Evolutionary conservation across 2,113 vertebrate species (phyloP), one percentile per base, ranked within the genome.

Genomic region (Ceyx melanurus): DNA sequence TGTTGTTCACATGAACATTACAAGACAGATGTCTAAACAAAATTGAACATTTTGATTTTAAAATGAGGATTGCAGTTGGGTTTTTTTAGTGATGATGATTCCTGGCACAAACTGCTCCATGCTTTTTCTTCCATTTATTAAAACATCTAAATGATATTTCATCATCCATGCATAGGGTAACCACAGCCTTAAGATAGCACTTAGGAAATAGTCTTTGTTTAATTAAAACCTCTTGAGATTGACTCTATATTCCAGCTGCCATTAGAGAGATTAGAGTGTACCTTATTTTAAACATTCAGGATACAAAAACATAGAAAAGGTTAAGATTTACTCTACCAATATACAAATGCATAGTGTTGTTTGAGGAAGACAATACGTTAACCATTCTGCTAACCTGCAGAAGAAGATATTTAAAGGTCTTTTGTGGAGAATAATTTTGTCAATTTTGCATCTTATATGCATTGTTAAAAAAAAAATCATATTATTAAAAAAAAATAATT

Each of bases 311-410:
- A 5, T 45, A 20, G 14, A 28, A 80, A 90, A 87, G 73, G 72
- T 48, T 48, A 85, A 90, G 73, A 89, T 53, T 89, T 84, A 88
- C 25, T 75, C 68, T 67, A 50, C 87, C 57, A n/a, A 93, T 92
- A 57, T 16, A 56, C 13, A 16, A 82, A 83, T 42, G 22, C 13
- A 1, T 29, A 18, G 21, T 29, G 60, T 15, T 70, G 40, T 37
- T 81, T 48, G 75, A 73, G 40, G 54, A 10, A 79, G 11, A 93
- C 74, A 81, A 62, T 40, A 37, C 11, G 10, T 11, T 37, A 11
- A 37, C 37, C 11, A 25, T 51, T 35, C 19, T 82, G 18, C 16
- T 64, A 74, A 71, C 5, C 11, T 75, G 8, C 8, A 70, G 54
- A 79, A 88, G 18, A 37, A 83, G 16, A 5, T 37, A 74, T n/a